Percentiles rank a stretch among this genome's conserved stretches.
Conservation (phyloP, 2,113 vertebrate species). For the Eretmodus cyanostictus region DNA sequence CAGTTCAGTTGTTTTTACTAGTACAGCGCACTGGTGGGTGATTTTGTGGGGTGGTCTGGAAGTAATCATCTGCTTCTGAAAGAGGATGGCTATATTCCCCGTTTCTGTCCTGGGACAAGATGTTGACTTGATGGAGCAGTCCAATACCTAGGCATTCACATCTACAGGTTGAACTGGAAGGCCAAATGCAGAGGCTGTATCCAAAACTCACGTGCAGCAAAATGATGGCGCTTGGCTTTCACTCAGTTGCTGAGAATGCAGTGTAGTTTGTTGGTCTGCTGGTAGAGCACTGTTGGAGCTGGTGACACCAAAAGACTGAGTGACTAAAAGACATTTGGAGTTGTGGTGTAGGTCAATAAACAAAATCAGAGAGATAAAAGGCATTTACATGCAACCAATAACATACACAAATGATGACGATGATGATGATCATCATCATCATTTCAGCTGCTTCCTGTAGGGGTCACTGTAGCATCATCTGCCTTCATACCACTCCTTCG, state of each 20-base stretch:
- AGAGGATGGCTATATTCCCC: background rate
- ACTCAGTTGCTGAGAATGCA: background rate
- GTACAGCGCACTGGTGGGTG: background rate
- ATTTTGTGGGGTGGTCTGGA: background rate
- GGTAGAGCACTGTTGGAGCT: background rate
- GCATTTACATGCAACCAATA: background rate
- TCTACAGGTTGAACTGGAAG: background rate
- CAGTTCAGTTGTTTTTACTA: background rate
- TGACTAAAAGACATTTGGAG: background rate
- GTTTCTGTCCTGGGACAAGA: background rate
- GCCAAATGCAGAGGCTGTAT: background rate
- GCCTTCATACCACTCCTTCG: background rate
- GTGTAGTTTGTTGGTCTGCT: background rate
- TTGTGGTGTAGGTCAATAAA: background rate
- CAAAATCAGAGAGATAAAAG: background rate
- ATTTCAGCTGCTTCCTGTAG: background rate
- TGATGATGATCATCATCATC: rapidly evolving
- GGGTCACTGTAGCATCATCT: background rate
- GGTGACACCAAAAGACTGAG: background rate
- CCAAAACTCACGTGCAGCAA: background rate
- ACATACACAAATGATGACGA: background rate
- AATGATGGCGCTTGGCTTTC: background rate
- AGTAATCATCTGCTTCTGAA: background rate
- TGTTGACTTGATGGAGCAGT: background rate
- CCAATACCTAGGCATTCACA: background rate